These are phyloP conservation scores for Caenorhabditis inopinata DNA, from an alignment of 1,140 invertebrate genomes.

Conservation along the genomic window DNA sequence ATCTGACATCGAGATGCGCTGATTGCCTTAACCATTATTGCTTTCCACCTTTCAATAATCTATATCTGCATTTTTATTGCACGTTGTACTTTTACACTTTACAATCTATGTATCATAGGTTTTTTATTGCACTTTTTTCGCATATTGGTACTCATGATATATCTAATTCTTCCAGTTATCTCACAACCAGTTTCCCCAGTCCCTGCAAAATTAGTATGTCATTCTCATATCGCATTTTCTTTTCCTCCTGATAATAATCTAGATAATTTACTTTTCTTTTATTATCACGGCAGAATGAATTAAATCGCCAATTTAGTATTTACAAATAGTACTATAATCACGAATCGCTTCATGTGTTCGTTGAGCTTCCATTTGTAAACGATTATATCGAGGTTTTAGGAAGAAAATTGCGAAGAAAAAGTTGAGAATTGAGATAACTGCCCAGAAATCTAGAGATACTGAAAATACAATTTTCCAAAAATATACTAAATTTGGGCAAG, in stretches of 20 bases:
- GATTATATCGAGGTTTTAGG: background rate
- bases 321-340: background rate
- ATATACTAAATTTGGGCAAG: too few relatives aligned
- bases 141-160: background rate
- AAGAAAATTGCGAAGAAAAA: background rate
- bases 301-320: background rate
- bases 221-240: constrained; percentile 12
- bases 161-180: background rate
- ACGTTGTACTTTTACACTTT: background rate
- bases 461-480: background rate
- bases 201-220: background rate
- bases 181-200: background rate
- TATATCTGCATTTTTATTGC: background rate
- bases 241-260: background rate
- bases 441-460: constrained; percentile 1
- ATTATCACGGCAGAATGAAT: background rate
- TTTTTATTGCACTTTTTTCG: too few relatives aligned
- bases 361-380: background rate
- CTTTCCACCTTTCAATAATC: background rate
- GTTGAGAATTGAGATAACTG: background rate
- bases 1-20: constrained; percentile 14
- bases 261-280: background rate
- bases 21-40: too few relatives aligned
- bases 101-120: background rate
- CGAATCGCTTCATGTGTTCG: background rate